phyloP scores from a whole-genome alignment of 2,888 invertebrate genomes.

The Drosophila bunnanda region DNA sequence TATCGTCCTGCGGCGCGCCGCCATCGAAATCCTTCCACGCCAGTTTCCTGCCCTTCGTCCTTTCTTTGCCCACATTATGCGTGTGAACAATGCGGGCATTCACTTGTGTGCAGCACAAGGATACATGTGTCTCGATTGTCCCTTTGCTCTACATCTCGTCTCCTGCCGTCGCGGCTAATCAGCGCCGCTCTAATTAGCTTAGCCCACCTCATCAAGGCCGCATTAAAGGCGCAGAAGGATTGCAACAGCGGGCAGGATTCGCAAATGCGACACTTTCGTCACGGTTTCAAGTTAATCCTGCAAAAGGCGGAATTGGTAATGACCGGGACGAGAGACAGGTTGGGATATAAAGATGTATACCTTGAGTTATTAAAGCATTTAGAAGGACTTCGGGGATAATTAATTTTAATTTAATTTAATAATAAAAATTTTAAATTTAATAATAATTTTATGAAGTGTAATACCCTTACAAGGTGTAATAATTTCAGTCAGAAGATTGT shows the following conservation, averaged over 20 bases:
- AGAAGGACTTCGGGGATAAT: too few species aligned
- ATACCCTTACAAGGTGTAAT: too few species aligned
- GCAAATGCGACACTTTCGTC: conserved; percentile 44
- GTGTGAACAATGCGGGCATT: conserved; percentile 81
- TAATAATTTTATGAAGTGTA: too few species aligned
- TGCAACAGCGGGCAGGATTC: conserved; percentile 42
- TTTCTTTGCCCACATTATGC: conserved; percentile 76
- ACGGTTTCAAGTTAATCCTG: conserved; percentile 39
- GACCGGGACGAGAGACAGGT: conserved; percentile 12
- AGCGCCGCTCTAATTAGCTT: conserved; percentile 75
- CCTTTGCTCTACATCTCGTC: conserved; percentile 22
- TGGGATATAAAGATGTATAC: not conserved
- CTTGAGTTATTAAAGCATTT: not conserved
- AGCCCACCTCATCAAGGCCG: conserved; percentile 78
- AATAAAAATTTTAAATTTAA: too few species aligned
- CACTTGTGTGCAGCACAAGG: conserved; percentile 64
- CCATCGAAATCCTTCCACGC: conserved; percentile 63
- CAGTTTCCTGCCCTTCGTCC: conserved; percentile 41
- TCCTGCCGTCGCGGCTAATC: conserved; percentile 64
- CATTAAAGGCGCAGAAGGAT: conserved; percentile 56
- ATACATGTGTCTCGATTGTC: conserved; percentile 57
- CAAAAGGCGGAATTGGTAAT: not conserved
- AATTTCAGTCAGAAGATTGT: too few species aligned
- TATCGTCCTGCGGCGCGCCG: conserved; percentile 79
- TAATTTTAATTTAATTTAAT: too few species aligned